Base-by-base conservation (phyloP, 2,888 invertebrate species). In the Deilephila elpenor region DNA sequence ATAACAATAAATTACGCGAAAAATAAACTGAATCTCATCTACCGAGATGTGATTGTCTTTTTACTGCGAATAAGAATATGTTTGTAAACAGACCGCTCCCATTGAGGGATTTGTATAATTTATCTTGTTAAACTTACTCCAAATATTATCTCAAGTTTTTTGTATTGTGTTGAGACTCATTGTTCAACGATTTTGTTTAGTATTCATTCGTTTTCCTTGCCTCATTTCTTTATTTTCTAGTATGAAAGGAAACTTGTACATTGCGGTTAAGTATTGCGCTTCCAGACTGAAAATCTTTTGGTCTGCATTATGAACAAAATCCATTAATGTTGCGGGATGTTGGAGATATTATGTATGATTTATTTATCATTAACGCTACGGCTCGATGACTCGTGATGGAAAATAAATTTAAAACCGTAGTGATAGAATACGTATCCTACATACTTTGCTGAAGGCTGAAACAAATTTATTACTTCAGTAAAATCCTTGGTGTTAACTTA, bases 1-100 rank as follows among this genome's bases (percentile, higher is more conserved):
- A 88, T 90, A 88, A 87, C 88, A 88, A 89, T 90, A 91, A 92
- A 91, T 91, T 87, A 89, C 83, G 75, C 80, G 81, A 87, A 89
- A 89, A 88, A 89, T 86, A 86, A 88, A 88, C 88, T 85, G 86
- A 88, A 90, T 90, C 82, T 78, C 84, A 88, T 89, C 56, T 71
- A 20, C 59, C 5, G 32, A 56, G 53, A 71, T 71, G 59, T 71
- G 51, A 67, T 75, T 73, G 61, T 51, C 67, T 51, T 67, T 67
- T 67, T 67, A 67, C 64, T 73, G 70, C 19, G 72, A 61, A 60
- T 73, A 71, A 70, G 61, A 71, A 72, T 67, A 74, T 73, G 71
- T 76, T 73, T 73, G 44, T 73, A 67, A 67, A 67, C 67, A 67
- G 25, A 67, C 51, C 17, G 67, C 51, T 67, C 51, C 25, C 71